phyloP scores from a whole-genome alignment of 2,113 vertebrate species.

The Ophthalmolycus amberensis region DNA sequence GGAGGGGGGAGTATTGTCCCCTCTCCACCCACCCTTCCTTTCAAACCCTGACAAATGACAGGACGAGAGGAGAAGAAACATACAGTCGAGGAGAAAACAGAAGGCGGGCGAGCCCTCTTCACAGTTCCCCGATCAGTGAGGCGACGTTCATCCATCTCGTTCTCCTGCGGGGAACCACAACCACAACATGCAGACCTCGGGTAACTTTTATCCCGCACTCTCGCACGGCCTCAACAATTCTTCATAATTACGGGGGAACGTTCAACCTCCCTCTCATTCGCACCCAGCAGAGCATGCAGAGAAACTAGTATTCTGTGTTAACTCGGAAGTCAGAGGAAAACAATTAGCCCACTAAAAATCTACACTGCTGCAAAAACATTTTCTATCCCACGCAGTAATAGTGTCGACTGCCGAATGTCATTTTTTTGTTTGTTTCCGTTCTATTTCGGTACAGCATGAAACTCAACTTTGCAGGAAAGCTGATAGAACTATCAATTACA shows the following conservation, averaged over 20 bases:
- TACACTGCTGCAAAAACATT: not conserved
- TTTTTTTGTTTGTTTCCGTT: not conserved
- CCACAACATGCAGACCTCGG: conserved; percentile 49
- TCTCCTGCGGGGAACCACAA: conserved; percentile 39
- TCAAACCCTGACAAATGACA: conserved; percentile 68
- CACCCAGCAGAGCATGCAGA: conserved; percentile 37
- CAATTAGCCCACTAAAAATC: conserved; percentile 28
- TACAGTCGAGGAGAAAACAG: conserved; percentile 37
- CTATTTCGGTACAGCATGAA: conserved; percentile 23
- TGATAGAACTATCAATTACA: conserved; percentile 35
- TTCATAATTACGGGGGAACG: conserved; percentile 48
- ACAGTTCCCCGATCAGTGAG: conserved; percentile 53
- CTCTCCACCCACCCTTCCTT: conserved; percentile 44
- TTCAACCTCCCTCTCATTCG: conserved; percentile 28
- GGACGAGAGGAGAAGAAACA: conserved; percentile 52
- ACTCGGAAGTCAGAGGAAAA: conserved; percentile 9
- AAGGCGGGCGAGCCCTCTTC: conserved; percentile 66
- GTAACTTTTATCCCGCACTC: conserved; percentile 35
- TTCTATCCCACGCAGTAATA: not conserved
- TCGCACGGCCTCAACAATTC: conserved; percentile 45
- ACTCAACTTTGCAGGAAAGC: conserved; percentile 16
- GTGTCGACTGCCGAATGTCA: not conserved
- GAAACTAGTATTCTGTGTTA: conserved; percentile 17
- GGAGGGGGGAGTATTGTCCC: conserved; percentile 24
- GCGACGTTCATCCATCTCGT: conserved; percentile 52